Conservation (phyloP, 1,140 invertebrate genomes). For the Scaptomyza graminum region DNA sequence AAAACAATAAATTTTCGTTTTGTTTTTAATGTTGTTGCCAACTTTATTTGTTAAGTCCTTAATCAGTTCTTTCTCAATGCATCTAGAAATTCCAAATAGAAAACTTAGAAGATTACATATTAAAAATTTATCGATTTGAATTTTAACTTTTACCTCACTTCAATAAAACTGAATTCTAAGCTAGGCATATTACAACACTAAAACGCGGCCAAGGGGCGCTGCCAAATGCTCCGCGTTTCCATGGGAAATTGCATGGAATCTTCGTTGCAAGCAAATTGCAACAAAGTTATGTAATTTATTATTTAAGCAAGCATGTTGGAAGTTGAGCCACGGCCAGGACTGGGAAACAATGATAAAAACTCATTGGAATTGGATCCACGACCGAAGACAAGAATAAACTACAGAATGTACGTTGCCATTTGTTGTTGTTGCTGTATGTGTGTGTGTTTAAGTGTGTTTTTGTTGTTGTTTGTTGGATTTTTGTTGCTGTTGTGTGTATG, state of each 20-base stretch:
- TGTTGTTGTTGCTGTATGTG: slow-evolving; percentile 60
- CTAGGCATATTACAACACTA: slow-evolving; percentile 30
- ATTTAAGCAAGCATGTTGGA: slow-evolving; percentile 26
- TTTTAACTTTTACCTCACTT: slow-evolving; percentile 54
- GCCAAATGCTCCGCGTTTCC: slow-evolving; percentile 39
- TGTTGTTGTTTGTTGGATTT: slow-evolving; percentile 28
- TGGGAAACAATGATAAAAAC: slow-evolving; percentile 63
- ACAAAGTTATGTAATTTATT: slow-evolving; percentile 51
- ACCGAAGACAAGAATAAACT: slow-evolving; percentile 64
- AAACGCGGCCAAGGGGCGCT: slow-evolving; percentile 37
- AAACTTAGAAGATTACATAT: slow-evolving; percentile 75
- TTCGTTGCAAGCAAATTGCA: slow-evolving; percentile 43
- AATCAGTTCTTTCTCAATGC: slow-evolving; percentile 80
- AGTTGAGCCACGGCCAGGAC: slow-evolving; percentile 51
- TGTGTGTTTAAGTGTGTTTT: slow-evolving; percentile 50
- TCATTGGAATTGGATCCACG: slow-evolving; percentile 49
- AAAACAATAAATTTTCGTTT: neutral
- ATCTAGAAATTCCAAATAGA: slow-evolving; percentile 78
- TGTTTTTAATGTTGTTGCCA: slow-evolving; percentile 78
- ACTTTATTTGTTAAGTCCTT: slow-evolving; percentile 82
- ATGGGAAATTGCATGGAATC: slow-evolving; percentile 32
- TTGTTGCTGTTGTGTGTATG: slow-evolving; percentile 21
- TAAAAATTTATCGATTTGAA: slow-evolving; percentile 67
- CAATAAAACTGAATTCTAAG: slow-evolving; percentile 75
- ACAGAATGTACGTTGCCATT: slow-evolving; percentile 80